phyloP scores from a whole-genome alignment of 2,888 invertebrate genomes.

The Plusia festucae region DNA sequence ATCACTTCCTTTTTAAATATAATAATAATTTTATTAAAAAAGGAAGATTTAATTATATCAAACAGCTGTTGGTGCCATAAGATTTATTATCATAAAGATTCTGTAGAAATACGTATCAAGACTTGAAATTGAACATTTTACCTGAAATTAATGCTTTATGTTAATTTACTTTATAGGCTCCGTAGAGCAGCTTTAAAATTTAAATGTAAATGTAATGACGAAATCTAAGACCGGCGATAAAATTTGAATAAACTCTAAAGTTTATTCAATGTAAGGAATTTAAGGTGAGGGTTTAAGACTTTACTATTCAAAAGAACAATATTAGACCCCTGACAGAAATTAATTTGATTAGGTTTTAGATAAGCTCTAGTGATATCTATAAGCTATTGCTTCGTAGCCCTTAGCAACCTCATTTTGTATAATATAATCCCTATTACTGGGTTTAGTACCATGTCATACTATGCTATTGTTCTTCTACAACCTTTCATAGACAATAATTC shows the following conservation, averaged over 20 bases:
- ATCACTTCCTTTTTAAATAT: too few species aligned
- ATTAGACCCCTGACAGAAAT: constrained; percentile 40
- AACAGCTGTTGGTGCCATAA: background rate
- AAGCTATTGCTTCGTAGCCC: background rate
- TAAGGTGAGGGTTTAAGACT: constrained; percentile 14
- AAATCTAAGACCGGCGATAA: constrained; percentile 53
- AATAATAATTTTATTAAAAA: background rate
- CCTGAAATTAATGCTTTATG: constrained; percentile 34
- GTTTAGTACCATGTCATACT: too few species aligned
- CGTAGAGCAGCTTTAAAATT: constrained; percentile 40
- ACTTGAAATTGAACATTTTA: constrained; percentile 28
- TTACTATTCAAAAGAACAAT: constrained; percentile 27
- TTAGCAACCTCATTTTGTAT: too few species aligned
- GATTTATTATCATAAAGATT: constrained; percentile 1
- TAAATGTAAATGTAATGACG: constrained; percentile 52
- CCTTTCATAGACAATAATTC: too few species aligned
- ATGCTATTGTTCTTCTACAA: too few species aligned
- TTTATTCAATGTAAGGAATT: constrained; percentile 53
- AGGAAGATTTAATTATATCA: background rate
- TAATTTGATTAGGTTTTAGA: constrained; percentile 35
- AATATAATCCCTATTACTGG: too few species aligned
- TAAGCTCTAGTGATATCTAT: background rate
- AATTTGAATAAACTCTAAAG: constrained; percentile 56
- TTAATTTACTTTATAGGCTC: constrained; percentile 44
- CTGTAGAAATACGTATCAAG: constrained; percentile 7